Evolutionary conservation across 2,113 vertebrate species (phyloP), one percentile per base, ranked within the genome.

Genomic region (Peromyscus maniculatus): DNA sequence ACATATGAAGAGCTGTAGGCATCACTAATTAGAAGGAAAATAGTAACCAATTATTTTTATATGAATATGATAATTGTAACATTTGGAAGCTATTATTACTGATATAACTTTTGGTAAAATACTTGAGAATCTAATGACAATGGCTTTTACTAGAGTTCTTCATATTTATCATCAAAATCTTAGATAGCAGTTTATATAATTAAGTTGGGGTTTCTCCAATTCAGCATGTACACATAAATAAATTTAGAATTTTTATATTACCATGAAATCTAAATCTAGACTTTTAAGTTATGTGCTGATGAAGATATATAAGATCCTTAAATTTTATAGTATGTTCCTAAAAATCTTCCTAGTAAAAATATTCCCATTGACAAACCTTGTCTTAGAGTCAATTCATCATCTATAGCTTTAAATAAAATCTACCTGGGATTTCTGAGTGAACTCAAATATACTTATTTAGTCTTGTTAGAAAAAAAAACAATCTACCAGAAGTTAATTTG

Each of bases 401-500:
- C 1, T 67, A n/a, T 59, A 83, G 5, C 16, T 94, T 89, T 95
- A 92, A 91, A 77, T 95, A 89, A 87, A 84, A 88, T 67, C n/a
- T 74, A 91, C 3, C 36, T 91, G 55, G 52, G 24, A 77, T 79
- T 95, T 92, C 22, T 87, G 67, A 86, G 31, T 75, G 89, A 89
- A 90, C 13, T 92, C 7, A 69, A 77, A 43, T 78, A n/a, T 71
- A 82, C 83, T 87, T 89, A 88, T 96, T 93, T 91, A 52, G 93
- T 43, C 75, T 89, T 87, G 83, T 95, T 95, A 94, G 89, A 95
- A 93, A 39, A 97, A 97, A 97, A 97, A 96, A 96, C 55, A 94
- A 89, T 96, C 87, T 95, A 82, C 72, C 36, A 92, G 69, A 95
- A 97, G 79, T 91, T 94, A 96, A 97, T 97, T 89, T 88, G 4